Percentiles rank a stretch among this genome's conserved stretches.
Evolutionary conservation across 2,113 vertebrate genomes (phyloP).

Genomic region (Heterocephalus glaber): DNA sequence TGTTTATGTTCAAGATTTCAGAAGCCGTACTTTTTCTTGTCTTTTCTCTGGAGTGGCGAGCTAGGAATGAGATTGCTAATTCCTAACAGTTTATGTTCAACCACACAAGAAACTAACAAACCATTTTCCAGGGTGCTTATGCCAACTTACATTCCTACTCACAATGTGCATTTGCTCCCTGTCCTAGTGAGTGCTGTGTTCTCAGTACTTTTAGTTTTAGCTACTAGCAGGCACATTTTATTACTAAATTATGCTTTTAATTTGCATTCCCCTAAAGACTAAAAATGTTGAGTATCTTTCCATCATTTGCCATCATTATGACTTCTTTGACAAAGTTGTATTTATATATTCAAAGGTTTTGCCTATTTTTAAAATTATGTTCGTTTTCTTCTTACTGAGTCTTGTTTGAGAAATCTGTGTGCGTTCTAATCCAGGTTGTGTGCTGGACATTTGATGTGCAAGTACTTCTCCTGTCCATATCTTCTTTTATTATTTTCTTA

Average conservation of each 20-base stretch:
- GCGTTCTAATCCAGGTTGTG: neutral
- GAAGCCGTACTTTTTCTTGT: neutral
- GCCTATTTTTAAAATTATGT: neutral
- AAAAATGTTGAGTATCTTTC: neutral
- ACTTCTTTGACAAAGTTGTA: neutral
- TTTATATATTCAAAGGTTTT: neutral
- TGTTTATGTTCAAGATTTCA: neutral
- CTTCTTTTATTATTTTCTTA: conserved; percentile 39
- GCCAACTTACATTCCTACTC: neutral
- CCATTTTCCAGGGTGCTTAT: neutral
- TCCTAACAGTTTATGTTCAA: neutral
- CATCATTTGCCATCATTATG: neutral
- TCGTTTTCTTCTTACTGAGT: conserved; percentile 24
- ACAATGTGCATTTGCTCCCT: neutral
- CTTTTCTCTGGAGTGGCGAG: neutral
- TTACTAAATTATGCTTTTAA: neutral
- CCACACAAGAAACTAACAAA: neutral
- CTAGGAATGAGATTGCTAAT: neutral
- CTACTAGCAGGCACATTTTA: neutral
- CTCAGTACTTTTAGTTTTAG: neutral
- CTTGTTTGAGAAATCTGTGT: neutral
- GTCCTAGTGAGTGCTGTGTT: neutral
- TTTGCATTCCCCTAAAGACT: neutral
- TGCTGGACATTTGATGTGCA: neutral
- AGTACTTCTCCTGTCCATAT: neutral